These are phyloP conservation scores for Dryococelus australis DNA, from an alignment of 2,888 invertebrate genomes.

Conservation along the genomic window DNA sequence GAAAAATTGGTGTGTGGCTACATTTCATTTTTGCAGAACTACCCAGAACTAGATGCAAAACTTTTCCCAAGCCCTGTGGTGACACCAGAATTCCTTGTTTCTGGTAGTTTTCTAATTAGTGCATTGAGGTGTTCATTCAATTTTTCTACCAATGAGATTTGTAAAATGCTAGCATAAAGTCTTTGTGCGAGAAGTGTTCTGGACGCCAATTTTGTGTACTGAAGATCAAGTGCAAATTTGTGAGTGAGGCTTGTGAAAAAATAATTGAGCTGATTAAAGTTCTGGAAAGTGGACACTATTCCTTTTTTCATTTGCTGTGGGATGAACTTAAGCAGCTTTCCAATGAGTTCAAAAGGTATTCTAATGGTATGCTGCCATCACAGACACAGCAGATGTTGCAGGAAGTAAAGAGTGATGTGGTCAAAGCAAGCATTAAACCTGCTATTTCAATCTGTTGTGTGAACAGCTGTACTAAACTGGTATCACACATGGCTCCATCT, in stretches of 20 bases:
- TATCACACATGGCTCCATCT: too few species aligned
- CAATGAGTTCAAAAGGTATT: background rate
- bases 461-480: too few species aligned
- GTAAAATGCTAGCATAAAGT: slow-evolving; percentile 12
- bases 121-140: too few species aligned
- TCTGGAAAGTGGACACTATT: slow-evolving; percentile 17
- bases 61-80: too few species aligned
- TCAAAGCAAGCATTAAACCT: background rate
- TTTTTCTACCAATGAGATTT: background rate
- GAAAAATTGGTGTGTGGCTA: background rate
- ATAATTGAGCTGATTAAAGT: slow-evolving; percentile 22
- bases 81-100: too few species aligned
- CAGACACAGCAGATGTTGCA: slow-evolving; percentile 23
- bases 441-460: too few species aligned
- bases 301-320: slow-evolving; percentile 19
- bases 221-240: slow-evolving; percentile 18
- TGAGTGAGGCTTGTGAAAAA: too few species aligned
- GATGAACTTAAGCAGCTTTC: slow-evolving; percentile 10
- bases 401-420: background rate
- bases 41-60: background rate
- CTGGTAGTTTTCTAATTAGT: too few species aligned
- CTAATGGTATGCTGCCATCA: too few species aligned
- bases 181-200: background rate
- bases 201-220: background rate
- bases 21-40: background rate